Percentiles rank a stretch among this genome's conserved stretches.
Evolutionary conservation across 2,888 invertebrate genomes (phyloP).

Genomic region (Eupithecia inturbata): DNA sequence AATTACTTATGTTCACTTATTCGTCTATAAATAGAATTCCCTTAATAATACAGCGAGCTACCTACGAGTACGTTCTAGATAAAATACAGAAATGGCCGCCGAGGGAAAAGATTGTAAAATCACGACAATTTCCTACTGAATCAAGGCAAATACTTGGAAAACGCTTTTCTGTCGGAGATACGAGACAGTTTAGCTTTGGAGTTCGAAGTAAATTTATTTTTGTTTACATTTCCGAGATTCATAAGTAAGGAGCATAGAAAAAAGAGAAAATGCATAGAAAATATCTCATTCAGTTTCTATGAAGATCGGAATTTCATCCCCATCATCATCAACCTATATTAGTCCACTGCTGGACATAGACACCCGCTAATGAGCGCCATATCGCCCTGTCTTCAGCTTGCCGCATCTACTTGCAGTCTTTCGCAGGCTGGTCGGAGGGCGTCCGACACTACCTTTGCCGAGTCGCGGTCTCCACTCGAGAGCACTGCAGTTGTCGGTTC

Average conservation of each 20-base stretch:
- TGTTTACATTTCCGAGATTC: background rate
- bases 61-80: background rate
- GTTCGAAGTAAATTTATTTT: background rate
- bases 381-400: too few relatives aligned
- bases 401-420: too few relatives aligned
- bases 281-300: background rate
- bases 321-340: too few relatives aligned
- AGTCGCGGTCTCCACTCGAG: too few relatives aligned
- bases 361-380: too few relatives aligned
- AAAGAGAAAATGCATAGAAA: background rate
- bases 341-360: too few relatives aligned
- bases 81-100: constrained; percentile 9
- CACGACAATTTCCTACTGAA: constrained; percentile 12
- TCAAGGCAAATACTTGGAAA: constrained; percentile 10
- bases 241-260: background rate
- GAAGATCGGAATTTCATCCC: background rate
- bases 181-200: background rate
- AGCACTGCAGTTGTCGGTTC: too few relatives aligned
- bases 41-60: background rate
- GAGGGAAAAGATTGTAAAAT: constrained; percentile 4
- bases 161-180: background rate
- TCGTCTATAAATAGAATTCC: background rate
- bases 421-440: too few relatives aligned
- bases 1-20: background rate
- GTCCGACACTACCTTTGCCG: too few relatives aligned